phyloP scores from a whole-genome alignment of 2,888 invertebrate genomes.

The Oxyscelio sp. region DNA sequence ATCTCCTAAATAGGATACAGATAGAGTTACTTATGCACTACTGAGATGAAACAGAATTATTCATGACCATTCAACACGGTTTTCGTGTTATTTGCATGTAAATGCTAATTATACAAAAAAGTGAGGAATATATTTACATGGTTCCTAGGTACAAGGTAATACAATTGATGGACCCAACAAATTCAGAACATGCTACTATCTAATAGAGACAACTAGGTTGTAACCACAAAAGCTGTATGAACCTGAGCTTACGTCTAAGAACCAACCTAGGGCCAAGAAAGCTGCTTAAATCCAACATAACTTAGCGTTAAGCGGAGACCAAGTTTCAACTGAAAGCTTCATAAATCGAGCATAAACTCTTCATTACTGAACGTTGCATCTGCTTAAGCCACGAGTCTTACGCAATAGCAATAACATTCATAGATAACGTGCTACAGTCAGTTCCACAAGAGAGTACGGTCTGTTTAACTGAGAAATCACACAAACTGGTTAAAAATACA shows the following conservation, averaged over 20 bases:
- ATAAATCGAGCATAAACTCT: slow-evolving; percentile 74
- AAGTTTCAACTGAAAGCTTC: slow-evolving; percentile 72
- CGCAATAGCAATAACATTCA: slow-evolving; percentile 60
- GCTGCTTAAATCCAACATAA: slow-evolving; percentile 72
- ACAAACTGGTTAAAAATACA: no score
- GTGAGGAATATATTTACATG: slow-evolving; percentile 5
- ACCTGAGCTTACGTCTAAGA: slow-evolving; percentile 62
- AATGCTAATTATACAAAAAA: slow-evolving; percentile 7
- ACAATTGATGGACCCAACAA: slow-evolving; percentile 52
- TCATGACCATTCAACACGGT: neutral
- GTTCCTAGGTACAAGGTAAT: neutral
- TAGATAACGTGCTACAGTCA: slow-evolving; percentile 59
- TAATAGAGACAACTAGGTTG: slow-evolving; percentile 71
- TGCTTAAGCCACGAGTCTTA: slow-evolving; percentile 37
- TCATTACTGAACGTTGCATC: slow-evolving; percentile 69
- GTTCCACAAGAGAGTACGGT: no score
- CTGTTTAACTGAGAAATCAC: no score
- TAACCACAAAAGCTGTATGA: slow-evolving; percentile 68
- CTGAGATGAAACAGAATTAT: slow-evolving; percentile 1
- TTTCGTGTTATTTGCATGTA: neutral
- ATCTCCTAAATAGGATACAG: no score
- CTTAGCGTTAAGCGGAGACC: slow-evolving; percentile 71
- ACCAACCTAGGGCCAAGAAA: slow-evolving; percentile 68
- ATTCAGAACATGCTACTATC: slow-evolving; percentile 66
- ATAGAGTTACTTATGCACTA: neutral